Evolutionary conservation across 2,113 vertebrate genomes (phyloP).

Genomic region (Daboia siamensis): DNA sequence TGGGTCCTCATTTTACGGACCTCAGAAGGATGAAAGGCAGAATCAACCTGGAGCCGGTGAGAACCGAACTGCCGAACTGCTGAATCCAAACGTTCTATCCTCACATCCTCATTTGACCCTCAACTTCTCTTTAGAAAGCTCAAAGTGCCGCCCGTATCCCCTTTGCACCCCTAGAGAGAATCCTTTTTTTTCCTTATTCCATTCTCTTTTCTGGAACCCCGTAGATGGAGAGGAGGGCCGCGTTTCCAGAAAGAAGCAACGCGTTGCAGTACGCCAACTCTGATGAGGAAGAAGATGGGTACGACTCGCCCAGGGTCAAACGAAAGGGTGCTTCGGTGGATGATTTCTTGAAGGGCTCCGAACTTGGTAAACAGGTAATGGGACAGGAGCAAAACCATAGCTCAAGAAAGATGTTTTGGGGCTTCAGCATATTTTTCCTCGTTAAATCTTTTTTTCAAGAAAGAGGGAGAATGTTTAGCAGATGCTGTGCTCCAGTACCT

Average conservation of each 20-base stretch:
- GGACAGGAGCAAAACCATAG: not conserved
- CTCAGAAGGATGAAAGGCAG: too few relatives aligned
- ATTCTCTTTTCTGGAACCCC: not conserved
- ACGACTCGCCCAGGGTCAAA: conserved; percentile 77
- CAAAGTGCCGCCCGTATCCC: not conserved
- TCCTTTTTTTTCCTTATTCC: not conserved
- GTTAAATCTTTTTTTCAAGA: not conserved
- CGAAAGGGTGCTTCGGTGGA: conserved; percentile 89
- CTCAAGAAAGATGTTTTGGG: not conserved
- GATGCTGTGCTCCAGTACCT: not conserved
- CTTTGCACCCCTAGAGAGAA: not conserved
- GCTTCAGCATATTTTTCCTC: not conserved
- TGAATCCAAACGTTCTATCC: not conserved
- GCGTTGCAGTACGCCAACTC: conserved; percentile 78
- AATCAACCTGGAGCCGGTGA: too few relatives aligned
- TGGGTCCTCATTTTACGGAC: too few relatives aligned
- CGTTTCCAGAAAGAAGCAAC: conserved; percentile 81
- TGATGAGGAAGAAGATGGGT: conserved; percentile 87
- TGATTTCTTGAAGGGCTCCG: conserved; percentile 92
- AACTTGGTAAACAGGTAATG: conserved; percentile 89
- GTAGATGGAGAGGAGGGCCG: conserved; percentile 88
- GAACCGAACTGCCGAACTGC: too few relatives aligned
- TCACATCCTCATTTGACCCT: not conserved
- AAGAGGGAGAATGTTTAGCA: too few relatives aligned
- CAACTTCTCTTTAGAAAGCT: not conserved